phyloP scores from a whole-genome alignment of 2,113 vertebrate species.

The Furnarius figulus region DNA sequence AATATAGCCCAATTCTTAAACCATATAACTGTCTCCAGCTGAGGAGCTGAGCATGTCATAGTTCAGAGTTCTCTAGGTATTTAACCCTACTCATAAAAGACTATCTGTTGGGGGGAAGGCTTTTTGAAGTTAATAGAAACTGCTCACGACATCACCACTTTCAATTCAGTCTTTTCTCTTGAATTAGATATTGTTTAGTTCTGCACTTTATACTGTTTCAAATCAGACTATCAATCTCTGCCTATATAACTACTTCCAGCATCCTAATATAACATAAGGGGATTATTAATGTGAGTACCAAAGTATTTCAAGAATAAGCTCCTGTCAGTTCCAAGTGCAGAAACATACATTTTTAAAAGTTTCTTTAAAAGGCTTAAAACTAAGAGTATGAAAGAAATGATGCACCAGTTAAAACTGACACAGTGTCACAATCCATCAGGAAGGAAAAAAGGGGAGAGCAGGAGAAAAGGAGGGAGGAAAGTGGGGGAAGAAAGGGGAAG shows the following conservation, averaged over 20 bases:
- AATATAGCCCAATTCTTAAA: neutral
- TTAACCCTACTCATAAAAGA: neutral
- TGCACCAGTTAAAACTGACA: neutral
- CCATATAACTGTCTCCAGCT: neutral
- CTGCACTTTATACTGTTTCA: neutral
- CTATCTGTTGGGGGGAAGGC: neutral
- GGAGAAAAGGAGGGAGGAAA: neutral
- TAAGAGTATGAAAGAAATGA: neutral
- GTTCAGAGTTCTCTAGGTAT: neutral
- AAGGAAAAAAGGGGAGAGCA: neutral
- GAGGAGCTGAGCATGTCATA: neutral
- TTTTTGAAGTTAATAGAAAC: neutral
- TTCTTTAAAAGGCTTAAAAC: neutral
- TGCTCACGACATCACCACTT: neutral
- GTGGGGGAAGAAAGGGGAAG: fast-evolving
- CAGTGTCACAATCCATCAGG: neutral
- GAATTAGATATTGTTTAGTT: neutral
- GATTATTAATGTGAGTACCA: neutral
- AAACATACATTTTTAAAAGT: neutral
- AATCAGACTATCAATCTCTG: neutral
- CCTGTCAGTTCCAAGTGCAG: neutral
- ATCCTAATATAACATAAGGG: neutral
- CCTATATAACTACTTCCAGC: neutral
- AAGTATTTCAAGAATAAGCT: neutral
- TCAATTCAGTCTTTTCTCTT: neutral